Base-by-base conservation (phyloP, 2,113 vertebrate genomes). In the Thalassarche chlororhynchos region DNA sequence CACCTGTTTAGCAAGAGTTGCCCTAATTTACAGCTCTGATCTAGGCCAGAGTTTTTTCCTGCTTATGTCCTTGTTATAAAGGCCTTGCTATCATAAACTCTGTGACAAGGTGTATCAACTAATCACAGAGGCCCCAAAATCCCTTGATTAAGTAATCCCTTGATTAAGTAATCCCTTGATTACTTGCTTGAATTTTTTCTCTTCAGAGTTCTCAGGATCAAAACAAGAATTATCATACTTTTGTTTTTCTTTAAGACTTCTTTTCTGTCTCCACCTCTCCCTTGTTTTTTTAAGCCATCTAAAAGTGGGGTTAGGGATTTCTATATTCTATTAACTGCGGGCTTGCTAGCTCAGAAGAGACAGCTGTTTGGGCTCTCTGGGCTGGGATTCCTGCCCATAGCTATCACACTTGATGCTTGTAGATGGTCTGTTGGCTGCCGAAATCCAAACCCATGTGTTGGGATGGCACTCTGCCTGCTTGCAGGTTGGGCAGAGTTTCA, bases 351-450 rank as follows among this genome's bases (percentile, higher is more conserved):
- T 93, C 75, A 69, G 81, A 95, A 97, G 82, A 97, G 82, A 93
- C 96, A 94, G 93, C 65, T 46, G 96, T 96, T 79, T 79, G 84
- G 84, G 72, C 93, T 95, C 76, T 87, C 87, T 96, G 90, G 96
- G 91, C 96, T 96, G 96, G 94, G 94, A 96, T 95, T 97, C 89
- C 82, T 98, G 98, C 97, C 96, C 91, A 36, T 25, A 94, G 84
- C 89, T 91, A 95, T 97, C 96, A 93, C 81, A 47, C 92, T 98
- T 84, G 94, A 95, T 96, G 96, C 94, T 96, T 97, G 47, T 81
- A 96, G 96, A 97, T 96, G 85, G 95, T 98, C 96, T 96, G 91
- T 97, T 98, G 98, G 97, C 98, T 98, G 97, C 94, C 4, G 72
- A 96, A 96, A 92, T 82, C 93, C 89, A 54, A 85, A 95, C 80